Conservation (phyloP, 2,113 vertebrate genomes). For the Ibidorhyncha struthersii region DNA sequence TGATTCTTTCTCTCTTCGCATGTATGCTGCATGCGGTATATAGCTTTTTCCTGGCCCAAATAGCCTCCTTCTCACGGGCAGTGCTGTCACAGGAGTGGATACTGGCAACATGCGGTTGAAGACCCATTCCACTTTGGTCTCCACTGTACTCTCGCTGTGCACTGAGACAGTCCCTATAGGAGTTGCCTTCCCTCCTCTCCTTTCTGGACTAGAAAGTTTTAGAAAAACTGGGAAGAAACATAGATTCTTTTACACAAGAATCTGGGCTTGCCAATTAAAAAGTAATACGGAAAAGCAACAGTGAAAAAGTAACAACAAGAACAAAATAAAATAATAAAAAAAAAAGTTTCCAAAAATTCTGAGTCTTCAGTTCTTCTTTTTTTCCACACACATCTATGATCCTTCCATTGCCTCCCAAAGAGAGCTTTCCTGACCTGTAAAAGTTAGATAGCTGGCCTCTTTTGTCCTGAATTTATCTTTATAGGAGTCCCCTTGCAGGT, state of each 20-base stretch:
- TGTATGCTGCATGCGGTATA: fast-evolving
- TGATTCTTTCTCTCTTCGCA: background rate
- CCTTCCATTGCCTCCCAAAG: background rate
- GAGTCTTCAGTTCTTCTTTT: background rate
- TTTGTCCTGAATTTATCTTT: conserved; percentile 40
- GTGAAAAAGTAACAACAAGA: background rate
- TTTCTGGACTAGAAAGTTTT: background rate
- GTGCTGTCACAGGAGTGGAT: background rate
- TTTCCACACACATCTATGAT: background rate
- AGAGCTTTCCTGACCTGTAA: conserved; percentile 5
- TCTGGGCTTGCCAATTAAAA: background rate
- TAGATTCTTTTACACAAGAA: background rate
- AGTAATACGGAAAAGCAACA: background rate
- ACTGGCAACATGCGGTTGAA: background rate
- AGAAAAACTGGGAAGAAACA: background rate
- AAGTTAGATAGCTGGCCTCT: conserved; percentile 20
- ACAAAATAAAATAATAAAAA: background rate
- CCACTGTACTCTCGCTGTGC: fast-evolving
- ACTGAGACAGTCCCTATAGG: fast-evolving
- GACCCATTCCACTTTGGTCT: background rate
- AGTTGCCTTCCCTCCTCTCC: background rate
- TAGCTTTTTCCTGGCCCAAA: background rate
- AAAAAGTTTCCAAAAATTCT: background rate
- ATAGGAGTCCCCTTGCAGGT: background rate
- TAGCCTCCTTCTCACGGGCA: background rate